These are phyloP conservation scores for Catharus fuscescens DNA, from an alignment of 2,113 vertebrate species.

Conservation along the genomic window DNA sequence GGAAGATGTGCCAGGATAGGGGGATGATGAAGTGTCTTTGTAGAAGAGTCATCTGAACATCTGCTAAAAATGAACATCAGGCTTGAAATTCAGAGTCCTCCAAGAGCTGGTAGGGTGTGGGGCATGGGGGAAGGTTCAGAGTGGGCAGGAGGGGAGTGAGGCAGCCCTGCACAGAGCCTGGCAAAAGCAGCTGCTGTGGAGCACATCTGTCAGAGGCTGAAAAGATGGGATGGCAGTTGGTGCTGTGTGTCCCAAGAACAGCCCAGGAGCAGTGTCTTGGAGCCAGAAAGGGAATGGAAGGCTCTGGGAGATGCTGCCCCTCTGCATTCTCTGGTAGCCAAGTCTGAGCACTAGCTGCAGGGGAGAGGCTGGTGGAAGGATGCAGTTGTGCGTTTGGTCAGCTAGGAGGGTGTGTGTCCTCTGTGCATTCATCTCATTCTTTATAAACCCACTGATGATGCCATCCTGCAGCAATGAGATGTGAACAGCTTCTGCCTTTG, in stretches of 20 bases:
- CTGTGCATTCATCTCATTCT: not conserved
- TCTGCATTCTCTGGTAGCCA: not conserved
- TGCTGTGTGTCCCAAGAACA: not conserved
- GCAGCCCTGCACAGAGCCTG: not conserved
- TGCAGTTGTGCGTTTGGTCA: not conserved
- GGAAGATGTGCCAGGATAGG: not conserved
- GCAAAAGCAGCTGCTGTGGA: not conserved
- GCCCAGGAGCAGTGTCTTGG: not conserved
- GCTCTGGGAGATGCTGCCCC: not conserved
- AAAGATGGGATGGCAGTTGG: not conserved
- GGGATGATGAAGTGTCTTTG: not conserved
- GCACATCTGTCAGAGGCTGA: not conserved
- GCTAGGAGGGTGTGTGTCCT: not conserved
- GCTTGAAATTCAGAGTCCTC: not conserved
- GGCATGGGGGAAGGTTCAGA: not conserved
- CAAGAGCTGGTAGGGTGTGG: not conserved
- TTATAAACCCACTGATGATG: not conserved
- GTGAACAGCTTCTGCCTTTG: not conserved
- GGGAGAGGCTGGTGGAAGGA: not conserved
- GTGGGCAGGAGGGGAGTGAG: not conserved
- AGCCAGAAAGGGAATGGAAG: fast-evolving
- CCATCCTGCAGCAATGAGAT: not conserved
- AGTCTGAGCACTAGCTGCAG: not conserved
- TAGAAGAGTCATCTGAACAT: not conserved
- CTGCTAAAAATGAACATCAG: not conserved